Evolutionary conservation across 2,888 invertebrate genomes (phyloP), one percentile per base, ranked within the genome.

Genomic region (Siphlonurus alternatus): DNA sequence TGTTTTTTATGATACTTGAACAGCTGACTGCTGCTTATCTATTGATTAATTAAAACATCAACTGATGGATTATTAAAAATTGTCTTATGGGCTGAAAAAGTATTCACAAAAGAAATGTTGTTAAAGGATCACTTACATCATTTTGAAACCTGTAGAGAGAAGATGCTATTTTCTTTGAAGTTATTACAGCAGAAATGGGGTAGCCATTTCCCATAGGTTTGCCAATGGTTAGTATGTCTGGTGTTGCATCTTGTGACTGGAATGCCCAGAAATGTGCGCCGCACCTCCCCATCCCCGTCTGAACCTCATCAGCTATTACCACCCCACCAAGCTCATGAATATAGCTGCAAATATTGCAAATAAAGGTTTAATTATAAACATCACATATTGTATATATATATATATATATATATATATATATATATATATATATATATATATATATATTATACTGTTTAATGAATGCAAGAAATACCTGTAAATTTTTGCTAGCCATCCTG

Each of bases 191-290:
- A 25, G 78, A 81, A 71, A 83, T 72, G 3, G 82, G 82, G 71
- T 79, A 80, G 1, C 82, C 82, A 71, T 81, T 81, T 22, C 80
- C 81, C 61, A 69, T 65, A 7, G 68, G 67, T 64, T 71, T 71
- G 23, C 73, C 72, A 25, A 69, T 66, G 64, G 72, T 73, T 73
- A 79, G 76, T 62, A 82, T 81, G 71, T 82, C 82, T 15, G 82
- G 82, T 24, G 74, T 66, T 2, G 79, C 78, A 65, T 72, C 77
- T 71, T 80, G 79, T 10, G 72, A 69, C 68, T 73, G 73, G 72
- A 82, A 83, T 25, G 80, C 80, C 82, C 83, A 83, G 71, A 76
- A 81, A 68, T 80, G 75, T 5, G 74, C 74, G 10, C 82, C 83
- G 38, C 77, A 74, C 66, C 83, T 71, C 0, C 81, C 82, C 71